These are phyloP conservation scores for Camponotus floridanus DNA, from an alignment of 1,140 invertebrate genomes.

Conservation along the genomic window DNA sequence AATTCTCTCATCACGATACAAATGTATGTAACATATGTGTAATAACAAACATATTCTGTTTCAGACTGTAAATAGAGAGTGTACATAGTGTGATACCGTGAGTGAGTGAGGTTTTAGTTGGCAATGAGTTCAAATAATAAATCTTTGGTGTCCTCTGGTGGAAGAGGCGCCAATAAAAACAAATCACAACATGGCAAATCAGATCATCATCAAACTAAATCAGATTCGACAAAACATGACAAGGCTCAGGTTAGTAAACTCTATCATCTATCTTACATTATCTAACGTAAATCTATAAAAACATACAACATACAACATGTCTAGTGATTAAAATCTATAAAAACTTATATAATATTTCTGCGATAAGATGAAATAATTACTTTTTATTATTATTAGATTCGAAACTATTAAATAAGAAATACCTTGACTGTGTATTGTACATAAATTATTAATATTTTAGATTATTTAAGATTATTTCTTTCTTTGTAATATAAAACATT, in stretches of 20 bases:
- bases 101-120: slow-evolving; percentile 82
- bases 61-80: slow-evolving; percentile 87
- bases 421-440: background rate
- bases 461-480: background rate
- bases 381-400: no score
- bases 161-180: slow-evolving; percentile 81
- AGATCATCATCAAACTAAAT: slow-evolving; percentile 83
- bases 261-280: background rate
- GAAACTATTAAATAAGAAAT: background rate
- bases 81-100: slow-evolving; percentile 86
- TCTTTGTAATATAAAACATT: background rate
- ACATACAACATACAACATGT: background rate
- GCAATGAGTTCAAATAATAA: slow-evolving; percentile 85
- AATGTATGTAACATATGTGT: background rate
- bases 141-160: slow-evolving; percentile 84
- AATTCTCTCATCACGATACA: background rate
- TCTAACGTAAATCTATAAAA: background rate
- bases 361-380: no score
- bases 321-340: background rate
- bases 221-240: slow-evolving; percentile 84
- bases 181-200: slow-evolving; percentile 84
- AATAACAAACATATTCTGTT: slow-evolving; percentile 75
- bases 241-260: slow-evolving; percentile 81
- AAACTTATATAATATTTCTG: background rate
- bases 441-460: background rate